Evolutionary conservation across 2,113 vertebrate genomes (phyloP).

Genomic region (Monopterus albus): DNA sequence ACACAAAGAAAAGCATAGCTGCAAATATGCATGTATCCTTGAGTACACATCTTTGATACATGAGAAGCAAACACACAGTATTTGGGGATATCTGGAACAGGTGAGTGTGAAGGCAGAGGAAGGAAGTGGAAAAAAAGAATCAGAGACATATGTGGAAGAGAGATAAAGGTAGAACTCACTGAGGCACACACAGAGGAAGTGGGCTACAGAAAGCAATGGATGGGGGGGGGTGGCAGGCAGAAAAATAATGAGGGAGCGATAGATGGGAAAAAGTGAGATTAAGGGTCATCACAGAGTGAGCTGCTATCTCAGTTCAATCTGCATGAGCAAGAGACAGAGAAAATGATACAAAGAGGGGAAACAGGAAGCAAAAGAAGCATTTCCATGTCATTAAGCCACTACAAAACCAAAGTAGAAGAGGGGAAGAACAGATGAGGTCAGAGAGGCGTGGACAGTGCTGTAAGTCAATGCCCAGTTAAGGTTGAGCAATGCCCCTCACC

Average conservation of each 20-base stretch:
- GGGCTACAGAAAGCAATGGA: slow-evolving; percentile 7
- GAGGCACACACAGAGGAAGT: slow-evolving; percentile 40
- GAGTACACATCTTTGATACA: neutral
- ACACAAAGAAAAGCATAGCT: neutral
- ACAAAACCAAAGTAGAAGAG: neutral
- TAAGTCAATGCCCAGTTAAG: slow-evolving; percentile 13
- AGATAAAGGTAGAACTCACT: slow-evolving; percentile 49
- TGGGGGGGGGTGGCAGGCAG: slow-evolving; percentile 18
- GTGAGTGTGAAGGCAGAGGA: slow-evolving; percentile 44
- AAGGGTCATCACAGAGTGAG: slow-evolving; percentile 46
- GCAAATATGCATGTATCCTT: slow-evolving; percentile 11
- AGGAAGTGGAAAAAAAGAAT: neutral
- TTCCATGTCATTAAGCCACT: slow-evolving; percentile 16
- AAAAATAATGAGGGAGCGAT: slow-evolving; percentile 32
- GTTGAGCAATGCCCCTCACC: slow-evolving; percentile 16
- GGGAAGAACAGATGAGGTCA: slow-evolving; percentile 1
- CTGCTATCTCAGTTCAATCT: slow-evolving; percentile 47
- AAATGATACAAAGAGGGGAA: slow-evolving; percentile 17
- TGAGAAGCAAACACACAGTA: slow-evolving; percentile 9
- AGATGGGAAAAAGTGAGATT: slow-evolving; percentile 35
- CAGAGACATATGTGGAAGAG: slow-evolving; percentile 26
- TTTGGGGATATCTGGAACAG: slow-evolving; percentile 56
- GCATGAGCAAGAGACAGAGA: neutral
- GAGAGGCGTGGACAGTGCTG: neutral
- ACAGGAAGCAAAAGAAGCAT: neutral